Evolutionary conservation across 37 sponge, comb jelly and placozoan species (phyloP).

Genomic region (Oscarella lobularis): DNA sequence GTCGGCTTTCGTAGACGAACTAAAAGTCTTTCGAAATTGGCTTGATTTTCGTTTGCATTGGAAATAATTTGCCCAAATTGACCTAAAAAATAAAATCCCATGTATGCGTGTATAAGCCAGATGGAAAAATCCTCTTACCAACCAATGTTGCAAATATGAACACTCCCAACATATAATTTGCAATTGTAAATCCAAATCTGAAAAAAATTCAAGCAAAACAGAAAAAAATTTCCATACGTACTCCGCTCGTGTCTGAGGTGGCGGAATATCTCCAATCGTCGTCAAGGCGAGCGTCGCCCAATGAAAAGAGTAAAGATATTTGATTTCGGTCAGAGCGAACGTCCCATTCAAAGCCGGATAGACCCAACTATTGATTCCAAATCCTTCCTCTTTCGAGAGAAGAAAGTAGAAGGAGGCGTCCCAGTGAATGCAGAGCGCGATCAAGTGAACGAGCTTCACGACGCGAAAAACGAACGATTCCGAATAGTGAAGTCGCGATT

Average conservation of each 20-base stretch:
- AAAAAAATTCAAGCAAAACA: too few relatives aligned
- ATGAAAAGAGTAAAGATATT: constrained; percentile 75
- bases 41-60: constrained; percentile 62
- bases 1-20: too few relatives aligned
- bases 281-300: constrained; percentile 91
- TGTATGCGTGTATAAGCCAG: too few relatives aligned
- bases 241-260: constrained; percentile 62
- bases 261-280: constrained; percentile 86
- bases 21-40: constrained; percentile 45
- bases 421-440: constrained; percentile 78
- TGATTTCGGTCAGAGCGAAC: constrained; percentile 26
- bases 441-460: constrained; percentile 43
- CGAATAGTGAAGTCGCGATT: constrained; percentile 68
- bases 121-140: constrained; percentile 55
- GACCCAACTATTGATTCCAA: constrained; percentile 68
- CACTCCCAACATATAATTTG: constrained; percentile 76
- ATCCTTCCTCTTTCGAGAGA: constrained; percentile 65
- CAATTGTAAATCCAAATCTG: constrained; percentile 33
- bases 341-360: constrained; percentile 17
- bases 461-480: constrained; percentile 58
- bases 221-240: constrained; percentile 12
- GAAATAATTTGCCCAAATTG: constrained; percentile 75
- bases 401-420: constrained; percentile 84
- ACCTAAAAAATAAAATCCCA: too few relatives aligned
- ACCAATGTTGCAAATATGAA: constrained; percentile 92